Evolutionary conservation across 2,888 invertebrate genomes (phyloP).

Genomic region (Odontocolon sp.): DNA sequence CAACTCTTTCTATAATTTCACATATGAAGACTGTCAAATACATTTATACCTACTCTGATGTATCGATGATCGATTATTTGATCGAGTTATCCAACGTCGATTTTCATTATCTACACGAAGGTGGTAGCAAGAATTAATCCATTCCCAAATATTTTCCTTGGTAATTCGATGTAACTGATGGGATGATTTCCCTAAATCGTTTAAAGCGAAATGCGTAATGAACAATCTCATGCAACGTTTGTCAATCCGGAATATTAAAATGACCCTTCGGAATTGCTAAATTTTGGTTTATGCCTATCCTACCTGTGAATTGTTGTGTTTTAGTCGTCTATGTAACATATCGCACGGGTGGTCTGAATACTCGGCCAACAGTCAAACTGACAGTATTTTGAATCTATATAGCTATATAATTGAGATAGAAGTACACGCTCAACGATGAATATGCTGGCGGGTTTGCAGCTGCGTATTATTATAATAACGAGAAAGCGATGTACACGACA

Average conservation of each 20-base stretch:
- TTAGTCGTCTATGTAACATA: too few relatives aligned
- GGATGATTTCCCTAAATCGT: not conserved
- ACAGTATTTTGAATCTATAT: slow-evolving; percentile 10
- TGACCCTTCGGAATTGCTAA: slow-evolving; percentile 15
- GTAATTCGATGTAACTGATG: not conserved
- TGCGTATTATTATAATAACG: not conserved
- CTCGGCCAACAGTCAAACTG: not conserved
- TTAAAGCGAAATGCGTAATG: slow-evolving; percentile 19
- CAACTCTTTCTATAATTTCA: too few relatives aligned
- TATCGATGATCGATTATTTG: too few relatives aligned
- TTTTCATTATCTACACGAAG: not conserved
- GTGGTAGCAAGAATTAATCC: not conserved
- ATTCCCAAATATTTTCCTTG: slow-evolving; percentile 11
- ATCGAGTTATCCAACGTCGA: not conserved
- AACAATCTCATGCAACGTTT: slow-evolving; percentile 23
- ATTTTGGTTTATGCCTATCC: not conserved
- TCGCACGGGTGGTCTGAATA: not conserved
- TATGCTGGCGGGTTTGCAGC: not conserved
- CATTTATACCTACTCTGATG: too few relatives aligned
- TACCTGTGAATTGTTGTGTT: not conserved
- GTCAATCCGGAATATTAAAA: slow-evolving; percentile 34
- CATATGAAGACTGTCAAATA: too few relatives aligned
- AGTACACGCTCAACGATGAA: not conserved
- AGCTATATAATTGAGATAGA: not conserved
- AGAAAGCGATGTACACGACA: not conserved